Conservation (phyloP, 2,797 vertebrate genomes). For the Sciaenops ocellatus region DNA sequence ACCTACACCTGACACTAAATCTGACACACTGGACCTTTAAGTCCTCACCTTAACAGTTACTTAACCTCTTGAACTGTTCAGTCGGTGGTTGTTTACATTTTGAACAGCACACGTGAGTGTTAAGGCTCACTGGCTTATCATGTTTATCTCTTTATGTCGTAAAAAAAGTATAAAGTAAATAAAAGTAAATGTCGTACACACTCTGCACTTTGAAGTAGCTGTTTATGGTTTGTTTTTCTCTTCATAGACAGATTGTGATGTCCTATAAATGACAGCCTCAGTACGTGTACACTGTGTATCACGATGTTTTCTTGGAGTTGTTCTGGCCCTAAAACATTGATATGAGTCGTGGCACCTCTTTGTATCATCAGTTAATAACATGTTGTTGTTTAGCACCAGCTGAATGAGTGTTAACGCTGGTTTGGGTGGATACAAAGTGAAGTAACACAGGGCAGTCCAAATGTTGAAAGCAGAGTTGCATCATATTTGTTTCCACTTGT, state of each 20-base stretch:
- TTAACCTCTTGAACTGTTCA: not conserved
- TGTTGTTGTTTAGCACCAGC: not conserved
- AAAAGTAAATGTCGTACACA: not conserved
- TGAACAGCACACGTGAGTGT: not conserved
- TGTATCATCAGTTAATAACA: not conserved
- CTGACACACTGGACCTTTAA: too few species aligned
- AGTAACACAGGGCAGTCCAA: constrained; percentile 11
- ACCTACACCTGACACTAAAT: too few species aligned
- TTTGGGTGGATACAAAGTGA: constrained; percentile 4
- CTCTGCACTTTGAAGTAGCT: too few species aligned
- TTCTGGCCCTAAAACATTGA: not conserved
- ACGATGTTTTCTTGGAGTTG: not conserved
- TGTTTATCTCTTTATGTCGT: too few species aligned
- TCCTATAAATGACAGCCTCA: not conserved
- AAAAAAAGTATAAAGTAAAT: too few species aligned
- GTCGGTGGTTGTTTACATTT: not conserved
- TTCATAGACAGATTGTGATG: not conserved
- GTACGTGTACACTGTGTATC: not conserved
- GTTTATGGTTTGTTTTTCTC: not conserved
- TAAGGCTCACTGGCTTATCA: not conserved
- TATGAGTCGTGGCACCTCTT: not conserved
- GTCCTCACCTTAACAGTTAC: too few species aligned
- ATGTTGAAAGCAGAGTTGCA: constrained; percentile 7
- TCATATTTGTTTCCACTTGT: constrained; percentile 15
- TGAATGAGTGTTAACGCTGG: not conserved